These are phyloP conservation scores for Hydrochoerus hydrochaeris DNA, from an alignment of 2,113 vertebrate species.

Conservation along the genomic window DNA sequence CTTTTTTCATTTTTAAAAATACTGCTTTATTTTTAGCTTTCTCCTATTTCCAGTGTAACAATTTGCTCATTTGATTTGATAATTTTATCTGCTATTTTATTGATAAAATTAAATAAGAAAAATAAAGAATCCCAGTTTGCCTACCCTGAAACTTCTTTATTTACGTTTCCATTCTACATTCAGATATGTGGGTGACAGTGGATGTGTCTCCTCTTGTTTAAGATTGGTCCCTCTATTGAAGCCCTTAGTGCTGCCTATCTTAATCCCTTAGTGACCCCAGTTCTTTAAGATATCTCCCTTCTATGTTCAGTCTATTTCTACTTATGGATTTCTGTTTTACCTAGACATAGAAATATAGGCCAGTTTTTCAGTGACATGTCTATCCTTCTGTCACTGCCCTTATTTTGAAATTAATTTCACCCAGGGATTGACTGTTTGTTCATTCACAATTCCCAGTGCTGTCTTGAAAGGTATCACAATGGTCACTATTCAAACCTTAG, in stretches of 20 bases:
- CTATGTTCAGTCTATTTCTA: neutral
- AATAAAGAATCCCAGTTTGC: neutral
- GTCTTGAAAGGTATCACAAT: rapidly evolving
- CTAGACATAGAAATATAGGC: neutral
- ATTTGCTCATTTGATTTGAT: constrained; percentile 4
- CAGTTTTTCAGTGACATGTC: neutral
- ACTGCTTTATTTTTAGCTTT: neutral
- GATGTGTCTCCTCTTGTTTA: rapidly evolving
- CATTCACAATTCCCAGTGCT: rapidly evolving
- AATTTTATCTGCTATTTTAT: neutral
- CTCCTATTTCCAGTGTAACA: neutral
- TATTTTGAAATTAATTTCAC: neutral
- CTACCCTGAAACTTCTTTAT: neutral
- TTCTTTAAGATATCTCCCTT: neutral
- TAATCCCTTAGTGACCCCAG: neutral
- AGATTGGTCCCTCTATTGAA: too few species aligned
- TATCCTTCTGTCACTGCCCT: neutral
- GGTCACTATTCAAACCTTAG: too few species aligned
- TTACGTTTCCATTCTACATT: neutral
- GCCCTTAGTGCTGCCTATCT: neutral
- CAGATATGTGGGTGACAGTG: too few species aligned
- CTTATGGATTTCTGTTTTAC: neutral
- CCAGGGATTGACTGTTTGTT: rapidly evolving
- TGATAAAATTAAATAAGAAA: neutral
- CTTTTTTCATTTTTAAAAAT: neutral